Base-by-base conservation (phyloP, 2,797 vertebrate species). In the Bradypus variegatus region DNA sequence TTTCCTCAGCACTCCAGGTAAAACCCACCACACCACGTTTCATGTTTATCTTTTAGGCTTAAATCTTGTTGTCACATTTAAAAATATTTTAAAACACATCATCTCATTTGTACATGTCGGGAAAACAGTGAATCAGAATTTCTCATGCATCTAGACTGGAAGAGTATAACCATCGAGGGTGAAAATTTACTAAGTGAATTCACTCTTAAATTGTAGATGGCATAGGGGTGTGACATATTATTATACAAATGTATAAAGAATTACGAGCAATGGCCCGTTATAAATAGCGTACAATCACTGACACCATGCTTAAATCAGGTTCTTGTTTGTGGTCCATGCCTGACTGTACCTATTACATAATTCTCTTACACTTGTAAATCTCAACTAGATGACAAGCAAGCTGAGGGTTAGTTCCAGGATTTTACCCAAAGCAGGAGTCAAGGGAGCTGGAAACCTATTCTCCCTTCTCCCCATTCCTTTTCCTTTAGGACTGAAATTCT, bases 141-240 rank as follows among this genome's bases (percentile, higher is more conserved):
- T 95, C 83, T 93, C 93, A 95, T 93, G 86, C 25, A 93, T 93
- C 82, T 0, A 18, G 91, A 70, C 69, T 79, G 87, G 81, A 90
- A 96, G 88, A 95, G 95, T 95, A 88, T 90, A 89, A 94, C 79
- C 92, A 94, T 2, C 78, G 67, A 95, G 90, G 64, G 84, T 95
- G 88, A 95, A 95, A 95, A 91, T 96, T 95, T 94, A 87, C 84
- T 89, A 96, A 96, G 70, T 86, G 94, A 94, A 95, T 95, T 94
- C 91, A 95, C 73, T 91, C 89, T 94, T 95, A 96, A 97, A 96
- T 94, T 95, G 89, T 87, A 96, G 93, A 94, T 81, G 94, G 78
- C 91, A 86, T 2, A 16, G 65, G 91, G 90, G 94, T 93, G 95
- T 91, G 93, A 95, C 92, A 75, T 93, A 96, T 94, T 94, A 81